Conservation (phyloP, 2,888 invertebrate genomes). For the Leptothorax acervorum region DNA sequence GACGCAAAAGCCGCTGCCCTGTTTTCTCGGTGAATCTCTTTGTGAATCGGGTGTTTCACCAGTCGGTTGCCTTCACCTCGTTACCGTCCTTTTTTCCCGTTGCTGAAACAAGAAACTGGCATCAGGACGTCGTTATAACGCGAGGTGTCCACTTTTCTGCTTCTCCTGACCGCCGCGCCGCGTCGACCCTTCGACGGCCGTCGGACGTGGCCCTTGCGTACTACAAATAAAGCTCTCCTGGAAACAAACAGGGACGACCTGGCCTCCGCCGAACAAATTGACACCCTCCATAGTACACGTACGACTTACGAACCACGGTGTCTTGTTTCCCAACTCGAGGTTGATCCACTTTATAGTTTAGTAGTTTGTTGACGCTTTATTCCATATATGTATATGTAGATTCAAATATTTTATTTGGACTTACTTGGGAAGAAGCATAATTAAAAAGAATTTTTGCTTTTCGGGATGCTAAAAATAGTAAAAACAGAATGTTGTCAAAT, state of each 20-base stretch:
- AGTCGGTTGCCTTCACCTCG: constrained; percentile 67
- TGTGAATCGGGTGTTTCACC: constrained; percentile 69
- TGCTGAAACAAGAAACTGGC: constrained; percentile 82
- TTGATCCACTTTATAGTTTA: constrained; percentile 67
- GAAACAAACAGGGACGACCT: constrained; percentile 81
- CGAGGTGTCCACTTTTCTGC: constrained; percentile 74
- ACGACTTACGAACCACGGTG: constrained; percentile 55
- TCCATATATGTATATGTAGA: background rate
- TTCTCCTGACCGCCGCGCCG: constrained; percentile 32
- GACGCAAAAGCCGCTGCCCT: constrained; percentile 20
- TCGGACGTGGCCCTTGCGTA: constrained; percentile 77
- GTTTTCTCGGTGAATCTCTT: constrained; percentile 56
- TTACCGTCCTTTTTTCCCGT: constrained; percentile 73
- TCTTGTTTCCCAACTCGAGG: constrained; percentile 61
- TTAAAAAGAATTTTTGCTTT: constrained; percentile 1
- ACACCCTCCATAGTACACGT: constrained; percentile 73
- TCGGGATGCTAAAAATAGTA: background rate
- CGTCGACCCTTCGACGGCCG: constrained; percentile 43
- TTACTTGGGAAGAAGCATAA: background rate
- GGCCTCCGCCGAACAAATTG: constrained; percentile 79
- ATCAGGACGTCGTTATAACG: constrained; percentile 82
- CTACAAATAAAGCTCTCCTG: constrained; percentile 80
- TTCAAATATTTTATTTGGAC: constrained; percentile 8
- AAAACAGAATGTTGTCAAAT: background rate
- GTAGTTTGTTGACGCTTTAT: constrained; percentile 18